Percentiles rank a stretch among this genome's conserved stretches.
Conservation (phyloP, 2,113 vertebrate species). For the Psittacula cyanocephala region DNA sequence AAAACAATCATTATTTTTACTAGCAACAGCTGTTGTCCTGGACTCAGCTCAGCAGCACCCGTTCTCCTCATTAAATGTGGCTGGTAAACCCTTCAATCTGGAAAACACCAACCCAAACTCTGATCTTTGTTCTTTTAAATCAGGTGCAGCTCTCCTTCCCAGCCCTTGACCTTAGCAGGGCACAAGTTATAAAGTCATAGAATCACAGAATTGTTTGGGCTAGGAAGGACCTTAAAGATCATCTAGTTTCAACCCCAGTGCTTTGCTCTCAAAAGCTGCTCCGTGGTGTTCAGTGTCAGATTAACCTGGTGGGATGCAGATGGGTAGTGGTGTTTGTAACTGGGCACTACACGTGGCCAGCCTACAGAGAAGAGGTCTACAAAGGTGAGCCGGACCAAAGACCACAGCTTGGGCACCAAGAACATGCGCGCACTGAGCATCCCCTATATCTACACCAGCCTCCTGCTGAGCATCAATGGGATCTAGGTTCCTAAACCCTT, state of each 20-base stretch:
- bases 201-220: not conserved
- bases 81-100: not conserved
- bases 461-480: accelerated
- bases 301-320: not conserved
- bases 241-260: not conserved
- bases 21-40: conserved; percentile 14
- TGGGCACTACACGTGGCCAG: accelerated
- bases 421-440: accelerated
- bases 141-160: not conserved
- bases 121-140: not conserved
- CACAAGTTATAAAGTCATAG: not conserved
- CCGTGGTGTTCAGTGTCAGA: accelerated
- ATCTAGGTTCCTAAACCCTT: not conserved
- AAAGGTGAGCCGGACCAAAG: not conserved
- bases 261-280: not conserved
- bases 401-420: not conserved
- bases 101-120: not conserved
- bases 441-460: accelerated
- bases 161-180: accelerated
- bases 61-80: not conserved
- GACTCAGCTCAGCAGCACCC: not conserved
- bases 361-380: not conserved
- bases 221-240: not conserved
- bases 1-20: conserved; percentile 13
- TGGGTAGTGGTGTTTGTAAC: not conserved